phyloP scores from a whole-genome alignment of 2,113 vertebrate species.

The Gobius niger region DNA sequence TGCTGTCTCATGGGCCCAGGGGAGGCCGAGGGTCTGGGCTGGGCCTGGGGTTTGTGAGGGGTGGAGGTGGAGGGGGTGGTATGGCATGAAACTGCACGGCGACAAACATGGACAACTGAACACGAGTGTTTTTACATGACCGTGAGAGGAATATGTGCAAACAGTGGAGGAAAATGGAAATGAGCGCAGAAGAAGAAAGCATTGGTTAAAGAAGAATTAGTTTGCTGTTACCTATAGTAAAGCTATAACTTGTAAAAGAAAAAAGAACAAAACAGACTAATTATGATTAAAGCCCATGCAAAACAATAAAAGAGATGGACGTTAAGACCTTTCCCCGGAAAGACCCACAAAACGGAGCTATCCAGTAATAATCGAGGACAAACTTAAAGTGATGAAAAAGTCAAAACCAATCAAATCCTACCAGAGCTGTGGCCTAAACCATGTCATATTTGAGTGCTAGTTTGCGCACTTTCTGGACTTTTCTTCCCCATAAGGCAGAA shows the following conservation, averaged over 20 bases:
- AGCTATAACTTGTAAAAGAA: too few species aligned
- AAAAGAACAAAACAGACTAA: too few species aligned
- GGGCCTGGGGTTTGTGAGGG: conserved; percentile 53
- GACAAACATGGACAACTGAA: conserved; percentile 96
- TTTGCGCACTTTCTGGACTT: not conserved
- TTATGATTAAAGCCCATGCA: too few species aligned
- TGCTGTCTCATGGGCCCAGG: conserved; percentile 33
- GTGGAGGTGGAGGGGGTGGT: conserved; percentile 76
- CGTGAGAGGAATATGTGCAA: conserved; percentile 8
- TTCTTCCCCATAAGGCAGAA: conserved; percentile 17
- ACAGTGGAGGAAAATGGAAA: conserved; percentile 22
- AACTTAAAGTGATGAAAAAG: not conserved
- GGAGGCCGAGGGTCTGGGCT: conserved; percentile 24
- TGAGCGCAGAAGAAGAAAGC: conserved; percentile 32
- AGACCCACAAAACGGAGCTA: too few species aligned
- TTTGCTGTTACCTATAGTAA: not conserved
- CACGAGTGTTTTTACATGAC: conserved; percentile 40
- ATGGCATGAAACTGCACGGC: conserved; percentile 96
- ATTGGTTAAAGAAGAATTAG: not conserved
- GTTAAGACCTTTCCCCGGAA: too few species aligned
- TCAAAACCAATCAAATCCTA: not conserved
- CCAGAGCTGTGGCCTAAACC: not conserved
- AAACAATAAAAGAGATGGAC: too few species aligned
- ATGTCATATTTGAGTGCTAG: too few species aligned
- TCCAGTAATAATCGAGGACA: too few species aligned